Conservation (phyloP, 2,113 vertebrate genomes). For the Cyanoramphus novaezelandiae region DNA sequence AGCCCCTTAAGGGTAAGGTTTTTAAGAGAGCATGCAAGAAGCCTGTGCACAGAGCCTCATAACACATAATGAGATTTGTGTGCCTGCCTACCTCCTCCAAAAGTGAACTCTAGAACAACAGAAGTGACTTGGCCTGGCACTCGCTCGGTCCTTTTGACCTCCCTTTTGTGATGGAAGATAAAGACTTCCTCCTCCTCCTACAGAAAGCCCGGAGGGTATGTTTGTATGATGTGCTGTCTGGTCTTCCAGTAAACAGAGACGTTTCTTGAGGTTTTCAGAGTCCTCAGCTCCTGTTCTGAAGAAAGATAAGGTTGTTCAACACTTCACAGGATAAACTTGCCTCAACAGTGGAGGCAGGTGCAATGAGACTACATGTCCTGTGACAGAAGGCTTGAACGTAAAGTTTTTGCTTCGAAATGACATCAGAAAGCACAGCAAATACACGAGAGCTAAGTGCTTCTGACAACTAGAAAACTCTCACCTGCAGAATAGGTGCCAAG, state of each 20-base stretch:
- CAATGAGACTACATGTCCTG: not conserved
- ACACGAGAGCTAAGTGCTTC: not conserved
- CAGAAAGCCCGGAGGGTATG: not conserved
- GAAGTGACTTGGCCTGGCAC: not conserved
- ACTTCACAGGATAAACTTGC: not conserved
- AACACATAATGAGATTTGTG: not conserved
- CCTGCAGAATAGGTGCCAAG: not conserved
- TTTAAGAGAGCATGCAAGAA: not conserved
- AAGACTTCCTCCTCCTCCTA: not conserved
- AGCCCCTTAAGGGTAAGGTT: constrained; percentile 42
- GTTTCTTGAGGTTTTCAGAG: not conserved
- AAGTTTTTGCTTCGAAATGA: not conserved
- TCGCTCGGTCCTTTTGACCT: not conserved
- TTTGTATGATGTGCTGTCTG: not conserved
- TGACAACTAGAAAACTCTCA: constrained; percentile 6
- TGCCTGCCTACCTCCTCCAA: not conserved
- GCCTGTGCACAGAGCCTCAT: not conserved
- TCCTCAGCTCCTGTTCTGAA: not conserved
- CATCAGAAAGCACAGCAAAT: not conserved
- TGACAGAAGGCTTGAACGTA: not conserved
- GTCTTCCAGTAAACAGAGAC: not conserved
- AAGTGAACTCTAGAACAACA: not conserved
- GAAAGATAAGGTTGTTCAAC: not conserved
- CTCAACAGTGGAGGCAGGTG: not conserved
- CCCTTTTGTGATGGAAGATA: not conserved